A percentile compares a stretch with the other conserved stretches of the same genome.
Conservation (phyloP, 2,888 invertebrate species). For the Myopa tessellatipennis region DNA sequence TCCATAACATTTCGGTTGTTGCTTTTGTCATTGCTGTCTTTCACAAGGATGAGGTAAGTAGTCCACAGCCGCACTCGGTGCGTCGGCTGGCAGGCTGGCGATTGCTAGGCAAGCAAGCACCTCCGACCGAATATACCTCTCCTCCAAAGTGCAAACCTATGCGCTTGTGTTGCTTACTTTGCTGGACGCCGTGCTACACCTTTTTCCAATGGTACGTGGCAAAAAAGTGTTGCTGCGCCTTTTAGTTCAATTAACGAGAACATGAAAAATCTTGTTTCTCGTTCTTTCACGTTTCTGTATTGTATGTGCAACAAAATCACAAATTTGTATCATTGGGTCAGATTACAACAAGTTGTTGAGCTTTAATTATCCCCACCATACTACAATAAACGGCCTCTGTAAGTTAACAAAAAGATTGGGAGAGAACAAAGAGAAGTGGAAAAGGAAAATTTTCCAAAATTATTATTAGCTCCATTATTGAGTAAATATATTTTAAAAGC, state of each 20-base stretch:
- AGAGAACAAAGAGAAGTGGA: conserved; percentile 65
- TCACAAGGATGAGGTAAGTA: conserved; percentile 21
- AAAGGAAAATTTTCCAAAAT: conserved; percentile 52
- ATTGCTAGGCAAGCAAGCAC: background rate
- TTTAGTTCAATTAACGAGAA: conserved; percentile 31
- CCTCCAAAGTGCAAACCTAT: conserved; percentile 16
- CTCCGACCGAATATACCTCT: conserved; percentile 21
- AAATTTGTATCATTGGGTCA: conserved; percentile 49
- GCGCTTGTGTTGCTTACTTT: background rate
- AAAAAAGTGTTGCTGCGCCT: conserved; percentile 51
- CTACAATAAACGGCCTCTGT: conserved; percentile 84
- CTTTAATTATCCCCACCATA: conserved; percentile 71
- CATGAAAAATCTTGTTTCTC: conserved; percentile 46
- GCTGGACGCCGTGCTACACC: conserved; percentile 45
- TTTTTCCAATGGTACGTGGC: conserved; percentile 52
- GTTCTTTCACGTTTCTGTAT: conserved; percentile 33
- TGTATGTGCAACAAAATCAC: conserved; percentile 49
- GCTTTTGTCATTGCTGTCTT: conserved; percentile 20
- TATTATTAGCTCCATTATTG: conserved; percentile 31
- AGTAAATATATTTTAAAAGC: conserved; percentile 25
- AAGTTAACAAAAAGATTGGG: conserved; percentile 68
- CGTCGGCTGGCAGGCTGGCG: background rate
- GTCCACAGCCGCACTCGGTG: background rate
- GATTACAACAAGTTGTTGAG: conserved; percentile 42
- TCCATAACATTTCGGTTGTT: conserved; percentile 29